Conservation (phyloP, 2,888 invertebrate species). For the Fragum whitleyi region DNA sequence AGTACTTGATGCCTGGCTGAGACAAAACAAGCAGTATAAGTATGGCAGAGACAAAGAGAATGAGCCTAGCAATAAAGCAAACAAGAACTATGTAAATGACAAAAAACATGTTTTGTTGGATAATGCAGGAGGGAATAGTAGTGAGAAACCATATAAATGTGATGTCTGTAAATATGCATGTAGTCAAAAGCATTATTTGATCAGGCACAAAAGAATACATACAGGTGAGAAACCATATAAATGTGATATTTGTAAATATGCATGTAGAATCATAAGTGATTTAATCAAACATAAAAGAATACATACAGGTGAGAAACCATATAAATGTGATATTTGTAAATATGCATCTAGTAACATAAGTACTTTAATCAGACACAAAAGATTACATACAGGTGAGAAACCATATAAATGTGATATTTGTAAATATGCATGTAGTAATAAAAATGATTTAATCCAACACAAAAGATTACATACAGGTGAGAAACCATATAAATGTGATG, state of each 20-base stretch:
- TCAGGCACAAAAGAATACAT: constrained; percentile 21
- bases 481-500: no score
- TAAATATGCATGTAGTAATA: not conserved
- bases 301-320: no score
- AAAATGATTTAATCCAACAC: not conserved
- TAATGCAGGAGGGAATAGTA: constrained; percentile 5
- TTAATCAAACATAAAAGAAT: constrained; percentile 28
- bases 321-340: no score
- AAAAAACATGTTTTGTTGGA: not conserved
- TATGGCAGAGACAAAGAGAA: not conserved
- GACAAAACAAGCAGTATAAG: constrained; percentile 22
- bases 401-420: no score
- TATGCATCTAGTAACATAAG: constrained; percentile 23
- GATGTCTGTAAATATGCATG: no score
- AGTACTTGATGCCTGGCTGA: constrained; percentile 42
- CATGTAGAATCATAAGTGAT: not conserved
- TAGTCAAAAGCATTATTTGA: not conserved
- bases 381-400: no score
- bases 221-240: no score
- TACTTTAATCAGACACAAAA: constrained; percentile 30
- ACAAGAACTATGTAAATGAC: not conserved
- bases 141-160: no score
- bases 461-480: no score
- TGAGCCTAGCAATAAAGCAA: not conserved
- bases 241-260: no score